phyloP scores from a whole-genome alignment of 2,888 invertebrate species.

The Toxonevra muliebris region DNA sequence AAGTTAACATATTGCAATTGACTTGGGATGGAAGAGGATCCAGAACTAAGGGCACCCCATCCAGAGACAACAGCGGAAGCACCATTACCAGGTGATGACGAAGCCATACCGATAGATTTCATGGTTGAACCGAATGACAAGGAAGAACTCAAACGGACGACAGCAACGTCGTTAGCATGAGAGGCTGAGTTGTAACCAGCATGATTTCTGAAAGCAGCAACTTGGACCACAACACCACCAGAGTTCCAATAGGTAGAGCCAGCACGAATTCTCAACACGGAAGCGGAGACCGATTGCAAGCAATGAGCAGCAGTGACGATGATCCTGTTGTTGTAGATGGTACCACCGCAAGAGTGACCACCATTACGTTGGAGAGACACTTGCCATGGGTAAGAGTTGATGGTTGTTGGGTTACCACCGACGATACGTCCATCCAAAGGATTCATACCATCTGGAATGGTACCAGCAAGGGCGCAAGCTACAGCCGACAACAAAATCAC shows the following conservation, averaged over 20 bases:
- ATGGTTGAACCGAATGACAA: slow-evolving; percentile 63
- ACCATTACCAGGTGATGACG: slow-evolving; percentile 44
- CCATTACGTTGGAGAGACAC: slow-evolving; percentile 51
- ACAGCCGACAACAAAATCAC: slow-evolving; percentile 27
- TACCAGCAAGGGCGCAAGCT: slow-evolving; percentile 29
- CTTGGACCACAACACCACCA: slow-evolving; percentile 47
- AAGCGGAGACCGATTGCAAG: slow-evolving; percentile 48
- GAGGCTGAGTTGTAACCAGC: slow-evolving; percentile 64
- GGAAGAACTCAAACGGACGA: slow-evolving; percentile 66
- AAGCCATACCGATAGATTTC: slow-evolving; percentile 63
- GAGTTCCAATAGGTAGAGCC: slow-evolving; percentile 66
- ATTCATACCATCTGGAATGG: slow-evolving; percentile 30
- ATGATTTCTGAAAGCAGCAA: slow-evolving; percentile 57
- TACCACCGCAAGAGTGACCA: slow-evolving; percentile 68
- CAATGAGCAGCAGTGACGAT: slow-evolving; percentile 72
- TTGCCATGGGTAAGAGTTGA: slow-evolving; percentile 46
- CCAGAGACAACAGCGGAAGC: slow-evolving; percentile 44
- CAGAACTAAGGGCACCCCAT: slow-evolving; percentile 45
- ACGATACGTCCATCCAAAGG: slow-evolving; percentile 46
- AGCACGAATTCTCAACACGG: slow-evolving; percentile 63
- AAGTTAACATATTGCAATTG: slow-evolving; percentile 64
- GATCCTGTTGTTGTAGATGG: slow-evolving; percentile 63
- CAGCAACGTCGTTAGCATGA: slow-evolving; percentile 69
- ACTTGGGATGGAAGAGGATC: slow-evolving; percentile 5
- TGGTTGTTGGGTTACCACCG: slow-evolving; percentile 43